Percentiles rank a stretch among this genome's conserved stretches.
phyloP scores from a whole-genome alignment of 2,113 vertebrate genomes.

The Nycticebus coucang region DNA sequence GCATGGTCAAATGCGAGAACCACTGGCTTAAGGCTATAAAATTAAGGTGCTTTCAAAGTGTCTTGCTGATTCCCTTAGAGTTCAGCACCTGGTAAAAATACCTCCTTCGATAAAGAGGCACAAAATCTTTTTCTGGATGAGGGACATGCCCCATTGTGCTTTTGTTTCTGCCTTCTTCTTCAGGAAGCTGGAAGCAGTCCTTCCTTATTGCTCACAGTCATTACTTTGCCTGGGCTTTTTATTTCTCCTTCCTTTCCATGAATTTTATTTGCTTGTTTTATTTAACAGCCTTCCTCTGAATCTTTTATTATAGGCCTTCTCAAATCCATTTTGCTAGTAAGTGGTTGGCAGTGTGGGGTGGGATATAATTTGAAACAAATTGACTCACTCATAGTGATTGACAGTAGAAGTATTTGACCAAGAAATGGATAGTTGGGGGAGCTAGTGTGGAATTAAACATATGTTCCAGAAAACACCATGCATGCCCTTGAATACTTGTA shows the following conservation, averaged over 20 bases:
- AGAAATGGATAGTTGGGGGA: conserved; percentile 4
- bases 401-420: conserved; percentile 40
- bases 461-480: not conserved
- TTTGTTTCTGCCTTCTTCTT: not conserved
- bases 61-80: conserved; percentile 19
- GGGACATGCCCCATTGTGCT: not conserved
- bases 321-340: conserved; percentile 69
- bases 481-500: not conserved
- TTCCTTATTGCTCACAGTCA: conserved; percentile 8
- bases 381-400: conserved; percentile 29
- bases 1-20: conserved; percentile 2
- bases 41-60: not conserved
- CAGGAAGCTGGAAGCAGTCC: not conserved
- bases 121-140: not conserved
- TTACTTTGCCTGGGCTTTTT: not conserved
- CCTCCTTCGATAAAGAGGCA: not conserved
- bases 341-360: conserved; percentile 40
- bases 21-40: not conserved
- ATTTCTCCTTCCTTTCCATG: conserved; percentile 19
- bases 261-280: conserved; percentile 70
- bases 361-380: conserved; percentile 69
- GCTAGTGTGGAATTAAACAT: conserved; percentile 34
- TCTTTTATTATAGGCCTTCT: conserved; percentile 67
- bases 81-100: conserved; percentile 12
- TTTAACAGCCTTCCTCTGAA: conserved; percentile 62